Percentiles rank a stretch among this genome's conserved stretches.
phyloP scores from a whole-genome alignment of 1,140 invertebrate species.

The Nasonia vitripennis region DNA sequence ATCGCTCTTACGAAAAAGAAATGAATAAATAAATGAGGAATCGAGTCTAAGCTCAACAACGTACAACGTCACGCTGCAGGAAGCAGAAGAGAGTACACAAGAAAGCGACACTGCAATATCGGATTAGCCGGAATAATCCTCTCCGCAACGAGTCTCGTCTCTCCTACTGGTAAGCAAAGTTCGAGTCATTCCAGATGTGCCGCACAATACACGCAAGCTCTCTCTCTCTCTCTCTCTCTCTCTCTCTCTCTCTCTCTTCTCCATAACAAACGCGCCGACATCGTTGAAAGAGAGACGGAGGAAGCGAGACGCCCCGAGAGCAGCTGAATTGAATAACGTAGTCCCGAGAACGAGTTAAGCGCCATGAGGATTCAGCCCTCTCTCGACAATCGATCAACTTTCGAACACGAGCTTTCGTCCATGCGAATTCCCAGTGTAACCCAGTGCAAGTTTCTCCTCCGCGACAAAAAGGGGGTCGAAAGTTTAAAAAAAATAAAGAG shows the following conservation, averaged over 20 bases:
- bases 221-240: neutral
- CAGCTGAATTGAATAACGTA: slow-evolving; percentile 14
- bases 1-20: too few relatives aligned
- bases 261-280: neutral
- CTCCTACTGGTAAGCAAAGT: neutral
- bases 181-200: neutral
- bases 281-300: neutral
- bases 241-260: neutral
- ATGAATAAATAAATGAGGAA: too few relatives aligned
- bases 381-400: slow-evolving; percentile 19
- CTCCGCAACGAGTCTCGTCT: neutral
- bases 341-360: slow-evolving; percentile 16
- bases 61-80: too few relatives aligned
- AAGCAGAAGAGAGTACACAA: neutral
- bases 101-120: slow-evolving; percentile 3
- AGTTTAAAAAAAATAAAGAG: neutral
- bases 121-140: slow-evolving; percentile 29
- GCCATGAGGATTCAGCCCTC: neutral
- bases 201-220: neutral
- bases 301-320: neutral
- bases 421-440: too few relatives aligned
- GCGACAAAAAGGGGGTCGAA: too few relatives aligned
- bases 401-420: neutral
- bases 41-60: neutral
- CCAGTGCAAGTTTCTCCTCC: too few relatives aligned